These are phyloP conservation scores for Hydrozoanthus gracilis DNA, from an alignment of 92 coral and sea anemone species.

Conservation along the genomic window DNA sequence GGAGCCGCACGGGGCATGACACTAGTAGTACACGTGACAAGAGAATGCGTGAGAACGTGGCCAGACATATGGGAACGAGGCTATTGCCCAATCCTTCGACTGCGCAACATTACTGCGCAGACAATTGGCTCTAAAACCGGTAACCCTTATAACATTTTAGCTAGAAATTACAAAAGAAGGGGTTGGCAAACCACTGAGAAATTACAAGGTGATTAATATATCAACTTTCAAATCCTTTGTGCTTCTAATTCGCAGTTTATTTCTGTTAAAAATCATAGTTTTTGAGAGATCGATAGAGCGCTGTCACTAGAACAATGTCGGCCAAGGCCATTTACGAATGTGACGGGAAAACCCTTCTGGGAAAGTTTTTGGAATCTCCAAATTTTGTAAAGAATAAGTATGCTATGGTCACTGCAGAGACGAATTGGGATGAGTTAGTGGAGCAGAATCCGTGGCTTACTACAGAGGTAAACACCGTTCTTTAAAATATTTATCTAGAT, in stretches of 20 bases:
- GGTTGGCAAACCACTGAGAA: background rate
- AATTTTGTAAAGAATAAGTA: conserved; percentile 76
- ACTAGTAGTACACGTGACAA: conserved; percentile 12
- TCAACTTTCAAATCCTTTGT: background rate
- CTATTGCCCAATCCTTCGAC: conserved; percentile 26
- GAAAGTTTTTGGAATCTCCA: conserved; percentile 66
- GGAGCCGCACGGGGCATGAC: no score
- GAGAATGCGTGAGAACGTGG: conserved; percentile 43
- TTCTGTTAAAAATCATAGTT: background rate
- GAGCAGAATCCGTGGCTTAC: conserved; percentile 82
- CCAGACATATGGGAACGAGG: conserved; percentile 21
- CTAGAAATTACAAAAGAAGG: background rate
- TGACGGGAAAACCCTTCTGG: conserved; percentile 87
- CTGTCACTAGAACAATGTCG: conserved; percentile 54
- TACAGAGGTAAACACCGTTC: conserved; percentile 64
- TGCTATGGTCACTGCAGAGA: conserved; percentile 65
- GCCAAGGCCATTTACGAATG: conserved; percentile 96
- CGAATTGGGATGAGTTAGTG: conserved; percentile 81
- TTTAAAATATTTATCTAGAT: no score
- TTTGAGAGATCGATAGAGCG: background rate
- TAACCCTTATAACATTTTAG: background rate
- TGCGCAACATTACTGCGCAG: conserved; percentile 43
- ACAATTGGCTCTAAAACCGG: background rate
- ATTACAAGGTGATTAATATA: background rate
- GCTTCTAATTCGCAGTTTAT: background rate